Evolutionary conservation across 2,797 vertebrate genomes (phyloP).

Genomic region (Bovichtus diacanthus): DNA sequence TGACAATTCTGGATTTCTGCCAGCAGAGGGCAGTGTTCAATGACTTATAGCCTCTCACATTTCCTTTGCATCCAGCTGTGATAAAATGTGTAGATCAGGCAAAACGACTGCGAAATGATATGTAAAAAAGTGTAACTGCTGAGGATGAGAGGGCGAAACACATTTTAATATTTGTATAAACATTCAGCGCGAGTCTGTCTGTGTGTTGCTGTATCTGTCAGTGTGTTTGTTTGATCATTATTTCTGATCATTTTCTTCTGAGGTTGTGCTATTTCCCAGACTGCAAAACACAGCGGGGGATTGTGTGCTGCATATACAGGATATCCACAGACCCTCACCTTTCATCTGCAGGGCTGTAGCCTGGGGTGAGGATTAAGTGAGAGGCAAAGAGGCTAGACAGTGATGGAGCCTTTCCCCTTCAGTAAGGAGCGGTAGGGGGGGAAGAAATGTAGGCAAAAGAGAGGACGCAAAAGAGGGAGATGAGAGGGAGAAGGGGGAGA

Average conservation of each 20-base stretch:
- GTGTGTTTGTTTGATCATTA: conserved; percentile 64
- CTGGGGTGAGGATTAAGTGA: conserved; percentile 77
- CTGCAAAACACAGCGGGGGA: conserved; percentile 55
- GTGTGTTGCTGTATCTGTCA: conserved; percentile 26
- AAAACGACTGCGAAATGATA: conserved; percentile 37
- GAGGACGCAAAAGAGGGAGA: background rate
- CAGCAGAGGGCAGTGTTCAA: conserved; percentile 82
- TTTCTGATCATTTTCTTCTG: conserved; percentile 56
- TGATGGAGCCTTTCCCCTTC: conserved; percentile 60
- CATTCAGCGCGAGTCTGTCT: conserved; percentile 12
- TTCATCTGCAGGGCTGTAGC: conserved; percentile 78
- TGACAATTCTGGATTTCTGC: conserved; percentile 27
- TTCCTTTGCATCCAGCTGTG: conserved; percentile 30
- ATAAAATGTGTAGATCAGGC: conserved; percentile 44
- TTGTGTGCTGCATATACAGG: conserved; percentile 55
- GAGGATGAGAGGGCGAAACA: conserved; percentile 36
- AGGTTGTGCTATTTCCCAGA: conserved; percentile 66
- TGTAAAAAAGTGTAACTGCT: conserved; percentile 28
- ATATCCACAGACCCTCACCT: conserved; percentile 72
- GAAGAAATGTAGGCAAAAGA: conserved; percentile 35
- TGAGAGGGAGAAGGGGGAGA: conserved; percentile 21
- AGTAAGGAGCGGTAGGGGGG: conserved; percentile 40
- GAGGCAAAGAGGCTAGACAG: conserved; percentile 68
- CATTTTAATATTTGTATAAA: conserved; percentile 57
- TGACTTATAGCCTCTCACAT: conserved; percentile 36